A percentile compares a stretch with the other conserved stretches of the same genome.
phyloP scores from a whole-genome alignment of 2,888 invertebrate species.

The Adela reaumurella region DNA sequence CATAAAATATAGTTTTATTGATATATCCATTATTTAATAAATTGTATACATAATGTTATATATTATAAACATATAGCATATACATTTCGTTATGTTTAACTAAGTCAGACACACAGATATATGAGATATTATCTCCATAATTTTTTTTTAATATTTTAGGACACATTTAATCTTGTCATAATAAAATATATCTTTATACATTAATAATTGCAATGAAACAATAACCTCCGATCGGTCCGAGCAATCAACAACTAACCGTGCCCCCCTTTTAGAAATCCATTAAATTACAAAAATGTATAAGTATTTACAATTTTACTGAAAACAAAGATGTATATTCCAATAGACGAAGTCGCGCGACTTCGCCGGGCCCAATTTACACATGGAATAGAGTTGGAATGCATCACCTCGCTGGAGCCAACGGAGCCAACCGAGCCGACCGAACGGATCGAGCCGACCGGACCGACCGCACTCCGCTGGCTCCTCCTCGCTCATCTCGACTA shows the following conservation, averaged over 20 bases:
- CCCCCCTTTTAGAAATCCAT: not conserved
- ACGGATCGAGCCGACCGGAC: too few species aligned
- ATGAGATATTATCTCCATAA: slow-evolving; percentile 53
- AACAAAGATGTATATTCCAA: not conserved
- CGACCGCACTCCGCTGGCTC: too few species aligned
- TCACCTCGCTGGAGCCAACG: slow-evolving; percentile 28
- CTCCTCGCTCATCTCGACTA: not conserved
- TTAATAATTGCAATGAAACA: not conserved
- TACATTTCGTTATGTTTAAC: slow-evolving; percentile 55
- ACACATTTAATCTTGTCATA: not conserved
- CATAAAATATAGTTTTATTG: slow-evolving; percentile 60
- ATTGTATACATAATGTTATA: slow-evolving; percentile 58
- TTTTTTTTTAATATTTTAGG: slow-evolving; percentile 15
- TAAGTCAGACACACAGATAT: slow-evolving; percentile 55
- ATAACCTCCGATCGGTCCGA: not conserved
- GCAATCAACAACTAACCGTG: not conserved
- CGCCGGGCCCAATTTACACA: slow-evolving; percentile 55
- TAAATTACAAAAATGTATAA: not conserved
- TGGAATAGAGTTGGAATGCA: slow-evolving; percentile 55
- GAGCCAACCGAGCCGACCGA: too few species aligned
- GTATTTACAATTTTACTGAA: not conserved
- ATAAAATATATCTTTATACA: not conserved
- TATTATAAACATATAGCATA: slow-evolving; percentile 46
- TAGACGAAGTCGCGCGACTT: slow-evolving; percentile 4
- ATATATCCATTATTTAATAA: slow-evolving; percentile 57